Evolutionary conservation across 2,888 invertebrate species (phyloP), one percentile per base, ranked within the genome.

Genomic region (Agrotis clavis): DNA sequence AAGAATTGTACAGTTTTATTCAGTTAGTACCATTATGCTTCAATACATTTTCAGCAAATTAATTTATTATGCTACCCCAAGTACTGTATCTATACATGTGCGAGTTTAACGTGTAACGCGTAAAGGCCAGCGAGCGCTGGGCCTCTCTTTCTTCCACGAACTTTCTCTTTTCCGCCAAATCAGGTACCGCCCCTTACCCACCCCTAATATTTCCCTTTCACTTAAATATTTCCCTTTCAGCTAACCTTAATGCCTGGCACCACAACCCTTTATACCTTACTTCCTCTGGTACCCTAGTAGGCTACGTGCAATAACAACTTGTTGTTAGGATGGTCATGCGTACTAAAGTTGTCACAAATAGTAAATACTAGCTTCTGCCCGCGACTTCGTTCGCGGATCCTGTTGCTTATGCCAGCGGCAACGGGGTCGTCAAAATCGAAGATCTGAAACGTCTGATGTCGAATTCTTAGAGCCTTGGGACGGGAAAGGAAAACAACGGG

Each of bases 241-340:
- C 41, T 56, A 21, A n/a, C 13, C 19, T 51, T 7, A 35, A 47
- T 25, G 51, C 30, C 13, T 19, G 0, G 6, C 21, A 19, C 16
- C 6, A 14, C 45, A 13, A 54, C 21, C 45, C 2, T 57, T 5
- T 3, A 65, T n/a, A 25, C 70, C 57, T 41, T 48, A 11, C 14
- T 18, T 4, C 1, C 47, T 25, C 18, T 84, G 81, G 6, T 35
- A 19, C 3, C 82, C 74, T 81, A 56, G 82, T 84, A 67, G 11
- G 18, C 71, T 51, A 65, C 62, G 21, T 71, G 71, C 67, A 67
- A 62, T 61, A 62, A 53, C 47, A 65, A 73, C 73, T 65, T 82
- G 81, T 82, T 67, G 71, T 41, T n/a, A 53, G 21, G 13, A 13
- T 21, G 25, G 19, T n/a, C 13, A 18, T 64, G 19, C 19, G 30